phyloP scores from a whole-genome alignment of 2,888 invertebrate species.

The Ochropacha duplaris region DNA sequence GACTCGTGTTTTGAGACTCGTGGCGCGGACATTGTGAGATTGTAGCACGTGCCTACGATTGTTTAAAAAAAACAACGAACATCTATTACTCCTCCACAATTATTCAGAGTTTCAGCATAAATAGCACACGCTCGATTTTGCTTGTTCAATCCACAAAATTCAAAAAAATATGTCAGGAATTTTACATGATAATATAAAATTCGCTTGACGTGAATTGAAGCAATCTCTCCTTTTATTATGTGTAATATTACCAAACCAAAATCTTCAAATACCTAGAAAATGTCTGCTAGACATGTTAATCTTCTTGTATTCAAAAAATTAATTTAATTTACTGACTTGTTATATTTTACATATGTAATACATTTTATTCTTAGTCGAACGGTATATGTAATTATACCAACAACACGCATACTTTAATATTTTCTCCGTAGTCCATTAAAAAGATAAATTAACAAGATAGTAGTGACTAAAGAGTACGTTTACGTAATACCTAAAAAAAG shows the following conservation, averaged over 20 bases:
- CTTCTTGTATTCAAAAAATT: too few relatives aligned
- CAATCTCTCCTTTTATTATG: too few relatives aligned
- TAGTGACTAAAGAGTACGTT: background rate
- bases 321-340: background rate
- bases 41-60: slow-evolving; percentile 42
- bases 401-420: background rate
- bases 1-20: slow-evolving; percentile 27
- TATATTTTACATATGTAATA: slow-evolving; percentile 3
- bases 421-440: background rate
- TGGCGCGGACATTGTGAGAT: slow-evolving; percentile 13
- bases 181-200: too few relatives aligned
- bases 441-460: slow-evolving; percentile 4
- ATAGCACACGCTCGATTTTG: too few relatives aligned
- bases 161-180: too few relatives aligned
- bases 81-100: background rate
- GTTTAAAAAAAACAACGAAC: too few relatives aligned
- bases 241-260: too few relatives aligned
- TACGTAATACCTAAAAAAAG: slow-evolving; percentile 12
- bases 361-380: background rate
- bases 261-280: too few relatives aligned
- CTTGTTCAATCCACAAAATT: too few relatives aligned
- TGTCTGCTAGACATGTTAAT: too few relatives aligned
- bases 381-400: background rate
- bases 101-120: background rate
- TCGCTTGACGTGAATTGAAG: too few relatives aligned